A percentile compares a stretch with the other conserved stretches of the same genome.
Conservation (phyloP, 2,888 invertebrate species). For the Choreutis nemorana region DNA sequence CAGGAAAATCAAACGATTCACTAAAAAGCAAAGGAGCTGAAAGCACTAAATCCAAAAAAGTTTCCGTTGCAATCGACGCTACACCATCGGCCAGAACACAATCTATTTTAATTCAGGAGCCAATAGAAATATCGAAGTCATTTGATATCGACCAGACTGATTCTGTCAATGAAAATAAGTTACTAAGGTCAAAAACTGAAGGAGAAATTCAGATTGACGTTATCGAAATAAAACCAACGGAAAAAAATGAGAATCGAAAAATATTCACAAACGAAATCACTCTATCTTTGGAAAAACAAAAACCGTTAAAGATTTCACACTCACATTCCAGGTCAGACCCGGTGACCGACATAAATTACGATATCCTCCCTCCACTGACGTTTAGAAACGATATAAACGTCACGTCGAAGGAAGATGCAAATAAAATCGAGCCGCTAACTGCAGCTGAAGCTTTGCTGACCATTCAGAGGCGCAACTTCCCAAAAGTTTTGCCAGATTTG, state of each 20-base stretch:
- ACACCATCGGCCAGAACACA: slow-evolving; percentile 77
- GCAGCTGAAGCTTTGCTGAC: slow-evolving; percentile 76
- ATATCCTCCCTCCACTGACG: slow-evolving; percentile 49
- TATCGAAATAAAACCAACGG: slow-evolving; percentile 10
- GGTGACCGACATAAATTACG: slow-evolving; percentile 66
- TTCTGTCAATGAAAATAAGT: slow-evolving; percentile 35
- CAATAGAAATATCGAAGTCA: slow-evolving; percentile 77
- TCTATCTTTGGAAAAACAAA: slow-evolving; percentile 31
- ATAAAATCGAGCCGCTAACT: slow-evolving; percentile 46
- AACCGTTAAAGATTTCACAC: slow-evolving; percentile 64
- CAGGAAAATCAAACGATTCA: slow-evolving; percentile 50
- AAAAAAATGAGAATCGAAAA: slow-evolving; percentile 20
- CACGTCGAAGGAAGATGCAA: slow-evolving; percentile 71
- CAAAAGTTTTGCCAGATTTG: slow-evolving; percentile 86
- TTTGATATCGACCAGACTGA: slow-evolving; percentile 45
- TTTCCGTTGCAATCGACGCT: slow-evolving; percentile 81
- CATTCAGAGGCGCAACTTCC: slow-evolving; percentile 81
- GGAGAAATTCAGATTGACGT: slow-evolving; percentile 30
- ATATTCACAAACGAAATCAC: slow-evolving; percentile 47
- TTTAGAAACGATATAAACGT: slow-evolving; percentile 75
- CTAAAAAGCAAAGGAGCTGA: slow-evolving; percentile 47
- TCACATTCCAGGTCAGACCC: slow-evolving; percentile 75
- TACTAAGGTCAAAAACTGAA: slow-evolving; percentile 51
- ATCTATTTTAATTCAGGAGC: slow-evolving; percentile 77
- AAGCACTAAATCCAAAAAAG: slow-evolving; percentile 68